Base-by-base conservation (phyloP, 1,140 invertebrate genomes). In the Diplogasteroides magnus region DNA sequence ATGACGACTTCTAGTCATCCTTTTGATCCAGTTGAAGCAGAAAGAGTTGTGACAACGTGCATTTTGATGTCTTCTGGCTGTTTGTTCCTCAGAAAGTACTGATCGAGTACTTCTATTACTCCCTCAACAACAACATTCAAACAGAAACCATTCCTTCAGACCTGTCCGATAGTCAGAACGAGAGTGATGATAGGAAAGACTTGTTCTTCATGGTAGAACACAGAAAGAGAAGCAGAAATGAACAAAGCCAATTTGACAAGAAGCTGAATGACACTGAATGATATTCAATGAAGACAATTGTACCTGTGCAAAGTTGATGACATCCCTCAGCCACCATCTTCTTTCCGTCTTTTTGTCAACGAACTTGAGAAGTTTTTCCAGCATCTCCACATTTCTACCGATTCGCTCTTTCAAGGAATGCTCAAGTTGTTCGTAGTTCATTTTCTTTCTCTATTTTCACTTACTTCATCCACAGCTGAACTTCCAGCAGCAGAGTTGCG, bases 291-390 rank as follows among this genome's bases (percentile, higher is more conserved):
- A 6, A 48, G 37, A 48, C 19, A 48, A 23, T n/a, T 56, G 26
- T 0, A 68, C 70, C 28, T 72, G 64, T 15, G 62, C 31, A 37
- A 73, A 73, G 61, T 69, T 73, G 23, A 73, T 68, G n/a, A 73
- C 66, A 61, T 73, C 71, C 31, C 62, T 23, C 14, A 73, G 67
- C 71, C 71, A 73, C 71, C 71, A 73, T 55, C 71, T 37, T 31
- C 71, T 59, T 31, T 73, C 66, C 14, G 71, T 73, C 31, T 73
- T 73, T 25, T 64, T 73, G 32, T 73, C 71, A 25, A 73, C 68
- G 55, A 64, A 68, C 57, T 64, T 64, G 6, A 73, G 37, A 19
- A 69, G 23, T 14, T 61, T 63, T n/a, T 73, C 71, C 19, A 73
- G n/a, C 61, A 61, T 73, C 1, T 68, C 67, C 27, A 31, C 58